These are phyloP conservation scores for Anarrhichthys ocellatus DNA, from an alignment of 2,113 vertebrate genomes.

Conservation along the genomic window DNA sequence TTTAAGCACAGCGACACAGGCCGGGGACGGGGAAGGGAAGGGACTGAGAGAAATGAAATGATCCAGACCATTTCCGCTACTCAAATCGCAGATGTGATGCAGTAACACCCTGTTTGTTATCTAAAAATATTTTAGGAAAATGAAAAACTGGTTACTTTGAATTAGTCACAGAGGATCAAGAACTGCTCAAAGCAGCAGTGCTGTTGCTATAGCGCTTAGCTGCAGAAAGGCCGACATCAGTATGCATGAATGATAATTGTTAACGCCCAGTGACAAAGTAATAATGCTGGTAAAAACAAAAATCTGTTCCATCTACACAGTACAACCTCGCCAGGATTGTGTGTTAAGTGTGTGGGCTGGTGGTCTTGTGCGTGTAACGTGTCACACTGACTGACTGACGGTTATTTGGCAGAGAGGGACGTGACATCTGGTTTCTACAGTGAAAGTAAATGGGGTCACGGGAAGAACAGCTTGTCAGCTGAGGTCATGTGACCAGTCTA, in stretches of 20 bases:
- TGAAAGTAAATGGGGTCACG: slow-evolving; percentile 79
- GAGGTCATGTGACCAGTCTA: slow-evolving; percentile 73
- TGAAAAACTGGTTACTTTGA: slow-evolving; percentile 14
- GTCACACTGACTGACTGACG: slow-evolving; percentile 63
- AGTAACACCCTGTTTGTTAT: slow-evolving; percentile 24
- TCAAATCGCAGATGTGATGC: slow-evolving; percentile 38
- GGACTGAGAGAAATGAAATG: slow-evolving; percentile 32
- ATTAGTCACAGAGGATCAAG: slow-evolving; percentile 46
- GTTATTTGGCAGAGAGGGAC: slow-evolving; percentile 70
- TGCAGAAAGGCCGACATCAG: slow-evolving; percentile 38
- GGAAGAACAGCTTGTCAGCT: slow-evolving; percentile 76
- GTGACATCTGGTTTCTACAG: slow-evolving; percentile 77
- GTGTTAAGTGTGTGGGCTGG: slow-evolving; percentile 42
- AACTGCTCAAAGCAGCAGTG: slow-evolving; percentile 21
- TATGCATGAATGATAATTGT: slow-evolving; percentile 37
- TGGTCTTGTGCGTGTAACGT: slow-evolving; percentile 36
- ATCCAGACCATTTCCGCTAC: slow-evolving; percentile 25
- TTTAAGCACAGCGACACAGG: slow-evolving; percentile 39
- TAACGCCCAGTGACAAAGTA: slow-evolving; percentile 21
- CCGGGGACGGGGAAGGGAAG: slow-evolving; percentile 7
- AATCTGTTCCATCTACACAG: background rate
- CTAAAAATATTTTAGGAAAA: slow-evolving; percentile 35
- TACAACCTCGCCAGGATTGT: background rate
- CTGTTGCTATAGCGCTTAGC: slow-evolving; percentile 23
- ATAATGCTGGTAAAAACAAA: slow-evolving; percentile 31